Evolutionary conservation across 2,113 vertebrate genomes (phyloP), one percentile per base, ranked within the genome.

Genomic region (Hemichromis elongatus): DNA sequence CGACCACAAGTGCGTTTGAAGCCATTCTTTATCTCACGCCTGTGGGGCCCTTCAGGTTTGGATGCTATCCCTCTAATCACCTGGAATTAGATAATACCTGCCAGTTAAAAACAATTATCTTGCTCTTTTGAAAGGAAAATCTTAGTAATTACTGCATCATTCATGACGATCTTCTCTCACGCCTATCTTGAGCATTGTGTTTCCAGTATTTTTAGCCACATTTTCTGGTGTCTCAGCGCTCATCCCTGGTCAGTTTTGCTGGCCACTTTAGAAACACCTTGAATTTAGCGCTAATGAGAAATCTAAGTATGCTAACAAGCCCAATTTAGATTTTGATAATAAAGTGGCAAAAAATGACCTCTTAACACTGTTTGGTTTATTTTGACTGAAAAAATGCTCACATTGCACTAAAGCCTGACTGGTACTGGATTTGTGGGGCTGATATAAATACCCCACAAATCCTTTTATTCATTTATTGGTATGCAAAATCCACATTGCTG

Each of bases 91-190:
- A 86, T 77, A 81, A 82, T 83, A 79, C 84, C 54, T 50, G 73
- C 35, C 84, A 89, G 80, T 81, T 87, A 80, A 88, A 86, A 50
- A 86, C 86, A 89, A 86, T 90, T 86, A 85, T 77, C 66, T 77
- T 50, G 85, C 82, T 75, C n/a, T 73, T 82, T 82, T 80, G 42
- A 77, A 82, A 7, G 56, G 26, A 87, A 84, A 86, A 83, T 56
- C 45, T 63, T 26, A 50, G 52, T 70, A 37, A 86, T 82, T 70
- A 80, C 53, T 79, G 54, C 53, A 45, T 42, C 53, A 28, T 21
- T 82, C 55, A 26, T 54, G 35, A 56, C 9, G 18, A 12, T 83
- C 30, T 75, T 26, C 5, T 57, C 28, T 28, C 55, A 13, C 4
- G 50, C 53, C 45, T 13, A 63, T 21, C 6, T 50, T 13, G 18